Percentiles rank a stretch among this genome's conserved stretches.
Evolutionary conservation across 2,113 vertebrate genomes (phyloP).

Genomic region (Mellivora capensis): DNA sequence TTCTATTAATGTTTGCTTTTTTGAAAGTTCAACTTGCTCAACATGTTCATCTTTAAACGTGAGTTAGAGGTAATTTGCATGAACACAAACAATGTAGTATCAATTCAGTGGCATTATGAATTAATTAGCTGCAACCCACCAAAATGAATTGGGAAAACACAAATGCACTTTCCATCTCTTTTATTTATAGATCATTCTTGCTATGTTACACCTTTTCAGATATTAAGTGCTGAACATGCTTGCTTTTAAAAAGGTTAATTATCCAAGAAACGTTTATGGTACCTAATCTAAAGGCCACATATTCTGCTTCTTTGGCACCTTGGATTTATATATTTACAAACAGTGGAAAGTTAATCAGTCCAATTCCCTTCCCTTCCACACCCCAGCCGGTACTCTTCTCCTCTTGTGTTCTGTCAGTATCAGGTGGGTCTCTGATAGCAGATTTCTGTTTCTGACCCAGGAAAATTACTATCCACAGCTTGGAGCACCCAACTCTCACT

Average conservation of each 20-base stretch:
- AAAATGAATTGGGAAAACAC: conserved; percentile 26
- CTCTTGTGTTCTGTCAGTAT: neutral
- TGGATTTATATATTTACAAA: conserved; percentile 53
- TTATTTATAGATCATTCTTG: conserved; percentile 31
- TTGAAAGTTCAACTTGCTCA: conserved; percentile 63
- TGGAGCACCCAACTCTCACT: neutral
- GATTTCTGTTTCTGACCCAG: neutral
- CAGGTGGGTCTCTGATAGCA: neutral
- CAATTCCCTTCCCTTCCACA: neutral
- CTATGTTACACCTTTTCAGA: conserved; percentile 24
- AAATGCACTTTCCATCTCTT: neutral
- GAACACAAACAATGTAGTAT: conserved; percentile 32
- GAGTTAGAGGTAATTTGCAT: conserved; percentile 72
- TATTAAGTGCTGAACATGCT: conserved; percentile 44
- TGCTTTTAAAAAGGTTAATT: conserved; percentile 63
- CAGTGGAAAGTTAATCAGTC: conserved; percentile 30
- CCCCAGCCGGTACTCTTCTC: neutral
- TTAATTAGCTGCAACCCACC: conserved; percentile 50
- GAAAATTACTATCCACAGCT: neutral
- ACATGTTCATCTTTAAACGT: conserved; percentile 56
- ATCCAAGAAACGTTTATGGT: conserved; percentile 55
- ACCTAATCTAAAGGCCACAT: conserved; percentile 12
- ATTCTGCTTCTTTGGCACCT: conserved; percentile 41
- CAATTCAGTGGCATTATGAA: conserved; percentile 41
- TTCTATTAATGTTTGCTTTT: conserved; percentile 20